Base-by-base conservation (phyloP, 2,888 invertebrate species). In the Latrodectus elegans region DNA sequence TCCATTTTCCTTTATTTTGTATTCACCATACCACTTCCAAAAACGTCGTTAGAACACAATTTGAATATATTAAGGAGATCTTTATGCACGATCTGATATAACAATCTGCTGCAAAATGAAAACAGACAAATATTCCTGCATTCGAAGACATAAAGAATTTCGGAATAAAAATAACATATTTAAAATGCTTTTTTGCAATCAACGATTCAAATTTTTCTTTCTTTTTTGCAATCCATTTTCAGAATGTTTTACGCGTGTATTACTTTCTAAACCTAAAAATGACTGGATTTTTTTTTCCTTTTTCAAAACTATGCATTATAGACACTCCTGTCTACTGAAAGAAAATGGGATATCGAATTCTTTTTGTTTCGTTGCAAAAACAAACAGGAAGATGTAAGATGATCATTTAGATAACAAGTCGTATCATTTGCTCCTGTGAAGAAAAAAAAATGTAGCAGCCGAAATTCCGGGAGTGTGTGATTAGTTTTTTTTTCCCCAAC, bases 401-500 rank as follows among this genome's bases (percentile, higher is more conserved):
- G 67, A 75, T 38, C 82, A 82, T 82, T 82, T 82, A 82, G 82
- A 82, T 82, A 82, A 82, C 74, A 75, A 82, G 75, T 68, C 65
- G 65, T 60, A 60, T 60, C 60, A 60, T 60, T 60, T 60, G 60
- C 38, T 38, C 38, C 38, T 38, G 1, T 15, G 60, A 60, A 15
- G 14, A n/a, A n/a, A 60, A 60, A 55, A 55, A 55, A 55, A 14
- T n/a, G 6, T 38, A 38, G 6, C 3, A 38, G 38, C 38, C 3
- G 6, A 6, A 38, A 38, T 38, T 38, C 38, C 38, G 38, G 3
- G 38, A 38, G 3, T 38, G 38, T 38, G 38, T 38, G 38, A 38
- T 38, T 38, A 38, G 38, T 38, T 38, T 38, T 38, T 38, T 38
- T 22, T n/a, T n/a, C n/a, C 22, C 38, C 38, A 3, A 38, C 38